phyloP scores from a whole-genome alignment of 2,797 vertebrate species.

The Lycodopsis pacificus region DNA sequence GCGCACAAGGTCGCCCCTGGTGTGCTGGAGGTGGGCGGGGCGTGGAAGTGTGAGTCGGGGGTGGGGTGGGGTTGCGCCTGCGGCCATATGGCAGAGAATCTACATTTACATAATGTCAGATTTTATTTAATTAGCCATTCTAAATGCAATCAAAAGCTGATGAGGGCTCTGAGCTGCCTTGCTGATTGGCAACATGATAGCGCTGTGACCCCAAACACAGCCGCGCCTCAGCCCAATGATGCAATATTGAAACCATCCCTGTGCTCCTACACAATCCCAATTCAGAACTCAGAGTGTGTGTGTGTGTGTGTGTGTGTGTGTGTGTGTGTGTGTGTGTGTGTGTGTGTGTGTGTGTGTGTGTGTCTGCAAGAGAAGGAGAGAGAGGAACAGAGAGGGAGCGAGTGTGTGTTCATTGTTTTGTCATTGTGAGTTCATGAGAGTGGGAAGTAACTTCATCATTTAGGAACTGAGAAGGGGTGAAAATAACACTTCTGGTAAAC shows the following conservation, averaged over 20 bases:
- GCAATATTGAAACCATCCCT: slow-evolving; percentile 71
- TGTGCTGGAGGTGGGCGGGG: slow-evolving; percentile 63
- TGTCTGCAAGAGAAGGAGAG: neutral
- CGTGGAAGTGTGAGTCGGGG: neutral
- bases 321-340: slow-evolving; percentile 23
- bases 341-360: slow-evolving; percentile 14
- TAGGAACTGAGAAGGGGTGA: slow-evolving; percentile 46
- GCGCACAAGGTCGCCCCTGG: slow-evolving; percentile 59
- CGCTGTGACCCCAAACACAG: slow-evolving; percentile 76
- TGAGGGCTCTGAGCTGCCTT: slow-evolving; percentile 76
- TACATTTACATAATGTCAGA: slow-evolving; percentile 87
- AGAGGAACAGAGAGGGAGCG: neutral
- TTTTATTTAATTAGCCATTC: slow-evolving; percentile 86
- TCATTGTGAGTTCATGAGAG: slow-evolving; percentile 19
- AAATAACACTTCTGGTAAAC: slow-evolving; percentile 32
- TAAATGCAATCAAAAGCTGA: slow-evolving; percentile 85
- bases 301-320: slow-evolving; percentile 16
- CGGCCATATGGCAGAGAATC: slow-evolving; percentile 80
- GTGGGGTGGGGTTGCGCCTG: slow-evolving; percentile 58
- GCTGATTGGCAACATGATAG: slow-evolving; percentile 83
- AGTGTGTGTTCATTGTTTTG: slow-evolving; percentile 37
- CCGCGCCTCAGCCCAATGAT: slow-evolving; percentile 72
- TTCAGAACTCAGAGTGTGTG: slow-evolving; percentile 49
- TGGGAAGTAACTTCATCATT: slow-evolving; percentile 56
- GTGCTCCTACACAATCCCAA: slow-evolving; percentile 57